phyloP scores from a whole-genome alignment of 2,797 vertebrate genomes.

The Orientallactaga sibirica region DNA sequence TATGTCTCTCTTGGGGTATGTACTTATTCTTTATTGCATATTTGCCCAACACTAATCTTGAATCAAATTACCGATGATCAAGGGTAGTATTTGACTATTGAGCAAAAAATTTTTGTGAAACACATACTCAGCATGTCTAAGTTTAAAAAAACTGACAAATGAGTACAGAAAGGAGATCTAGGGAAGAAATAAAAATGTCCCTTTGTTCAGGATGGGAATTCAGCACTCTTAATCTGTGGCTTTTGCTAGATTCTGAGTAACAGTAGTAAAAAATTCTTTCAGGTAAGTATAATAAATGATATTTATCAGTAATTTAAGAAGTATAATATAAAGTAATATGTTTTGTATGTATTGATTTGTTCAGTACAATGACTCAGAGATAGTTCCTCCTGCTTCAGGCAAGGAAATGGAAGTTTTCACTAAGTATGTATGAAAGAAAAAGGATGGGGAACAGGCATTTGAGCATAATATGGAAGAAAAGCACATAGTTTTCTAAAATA shows the following conservation, averaged over 20 bases:
- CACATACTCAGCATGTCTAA: constrained; percentile 26
- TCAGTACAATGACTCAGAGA: neutral
- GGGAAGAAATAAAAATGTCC: neutral
- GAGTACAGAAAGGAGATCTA: neutral
- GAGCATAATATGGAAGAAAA: neutral
- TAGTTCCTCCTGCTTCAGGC: neutral
- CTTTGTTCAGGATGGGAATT: constrained; percentile 11
- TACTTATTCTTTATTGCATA: constrained; percentile 40
- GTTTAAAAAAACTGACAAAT: constrained; percentile 18
- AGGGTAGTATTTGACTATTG: neutral
- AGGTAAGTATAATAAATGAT: constrained; percentile 5
- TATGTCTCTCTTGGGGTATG: neutral
- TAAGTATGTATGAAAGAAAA: neutral
- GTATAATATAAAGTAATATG: neutral
- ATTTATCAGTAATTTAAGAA: neutral
- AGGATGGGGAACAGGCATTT: neutral
- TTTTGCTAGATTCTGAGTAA: constrained; percentile 22
- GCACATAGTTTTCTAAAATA: neutral
- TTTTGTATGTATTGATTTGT: neutral
- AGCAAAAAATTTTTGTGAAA: constrained; percentile 42
- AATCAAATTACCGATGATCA: constrained; percentile 60
- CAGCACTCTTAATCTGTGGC: neutral
- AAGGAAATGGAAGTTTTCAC: constrained; percentile 14
- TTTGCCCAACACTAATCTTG: neutral
- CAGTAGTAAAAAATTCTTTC: neutral